Evolutionary conservation across 2,888 invertebrate genomes (phyloP).

Genomic region (Neoscelio sp.): DNA sequence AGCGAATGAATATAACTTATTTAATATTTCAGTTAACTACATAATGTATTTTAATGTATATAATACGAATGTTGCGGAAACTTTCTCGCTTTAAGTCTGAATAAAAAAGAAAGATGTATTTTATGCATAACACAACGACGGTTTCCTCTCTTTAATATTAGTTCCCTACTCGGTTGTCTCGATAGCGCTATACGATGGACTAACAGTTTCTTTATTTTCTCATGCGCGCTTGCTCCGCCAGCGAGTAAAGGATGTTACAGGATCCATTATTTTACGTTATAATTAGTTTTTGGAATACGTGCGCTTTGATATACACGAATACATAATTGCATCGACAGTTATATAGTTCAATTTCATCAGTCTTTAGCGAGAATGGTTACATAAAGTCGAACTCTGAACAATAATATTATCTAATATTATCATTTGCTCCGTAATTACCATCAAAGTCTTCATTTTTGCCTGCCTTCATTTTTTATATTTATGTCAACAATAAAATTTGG

Average conservation of each 20-base stretch:
- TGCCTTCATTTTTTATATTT: too few species aligned
- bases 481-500: too few species aligned
- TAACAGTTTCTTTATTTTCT: slow-evolving; percentile 22
- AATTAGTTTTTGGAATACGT: slow-evolving; percentile 47
- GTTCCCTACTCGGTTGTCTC: slow-evolving; percentile 4
- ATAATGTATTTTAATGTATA: not conserved
- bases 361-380: too few species aligned
- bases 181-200: slow-evolving; percentile 27
- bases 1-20: not conserved
- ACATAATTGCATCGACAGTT: slow-evolving; percentile 29
- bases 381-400: too few species aligned
- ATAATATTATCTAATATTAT: too few species aligned
- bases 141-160: slow-evolving; percentile 2
- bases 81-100: not conserved
- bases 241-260: slow-evolving; percentile 28
- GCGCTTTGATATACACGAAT: slow-evolving; percentile 28
- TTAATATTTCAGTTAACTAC: not conserved
- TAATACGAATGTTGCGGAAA: not conserved
- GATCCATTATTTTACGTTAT: slow-evolving; percentile 45
- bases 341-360: slow-evolving; percentile 15
- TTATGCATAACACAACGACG: not conserved
- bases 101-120: not conserved
- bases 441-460: too few species aligned
- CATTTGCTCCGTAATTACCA: too few species aligned
- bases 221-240: not conserved